Base-by-base conservation (phyloP, 2,888 invertebrate species). In the Polymixis flavicincta region DNA sequence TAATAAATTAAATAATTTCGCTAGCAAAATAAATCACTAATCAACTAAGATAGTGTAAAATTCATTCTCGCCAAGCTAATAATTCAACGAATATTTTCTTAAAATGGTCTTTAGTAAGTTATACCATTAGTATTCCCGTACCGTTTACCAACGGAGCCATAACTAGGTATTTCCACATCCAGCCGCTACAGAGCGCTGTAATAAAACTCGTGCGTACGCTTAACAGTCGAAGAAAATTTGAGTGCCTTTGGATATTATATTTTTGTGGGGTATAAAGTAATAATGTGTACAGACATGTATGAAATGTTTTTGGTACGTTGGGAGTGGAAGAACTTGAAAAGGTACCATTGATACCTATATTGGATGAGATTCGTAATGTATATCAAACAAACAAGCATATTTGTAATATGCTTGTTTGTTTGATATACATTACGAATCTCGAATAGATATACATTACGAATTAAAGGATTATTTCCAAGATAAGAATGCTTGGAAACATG, bases 191-290 rank as follows among this genome's bases (percentile, higher is more conserved):
- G 77, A 80, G 80, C 48, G n/a, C n/a, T 76, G 75, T 69, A 83
- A 76, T 82, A 83, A 86, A 86, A 71, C 82, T 66, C 67, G 32
- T 84, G 80, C 84, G 82, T 84, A 82, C 64, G 63, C 69, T 74
- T 76, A 70, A 74, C 76, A 80, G 74, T 74, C 71, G 70, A 80
- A 81, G 85, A 80, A 85, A 85, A 86, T 86, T 85, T 80, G 80
- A 84, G 85, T 86, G 86, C 71, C 63, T 78, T 78, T 19, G 63
- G 57, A 61, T 80, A 78, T 82, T 82, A 80, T 82, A 82, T 80
- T 80, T 80, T 80, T 80, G 80, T 80, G 57, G 55, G 54, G 17
- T 69, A 77, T 77, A 82, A 82, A 82, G 78, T 60, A 82, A 82
- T 82, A 80, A 80, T 78, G 7, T 78, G 19, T 28, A 64, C 37